Evolutionary conservation across 1,140 invertebrate genomes (phyloP), one percentile per base, ranked within the genome.

Genomic region (Mesaphorura yosii): DNA sequence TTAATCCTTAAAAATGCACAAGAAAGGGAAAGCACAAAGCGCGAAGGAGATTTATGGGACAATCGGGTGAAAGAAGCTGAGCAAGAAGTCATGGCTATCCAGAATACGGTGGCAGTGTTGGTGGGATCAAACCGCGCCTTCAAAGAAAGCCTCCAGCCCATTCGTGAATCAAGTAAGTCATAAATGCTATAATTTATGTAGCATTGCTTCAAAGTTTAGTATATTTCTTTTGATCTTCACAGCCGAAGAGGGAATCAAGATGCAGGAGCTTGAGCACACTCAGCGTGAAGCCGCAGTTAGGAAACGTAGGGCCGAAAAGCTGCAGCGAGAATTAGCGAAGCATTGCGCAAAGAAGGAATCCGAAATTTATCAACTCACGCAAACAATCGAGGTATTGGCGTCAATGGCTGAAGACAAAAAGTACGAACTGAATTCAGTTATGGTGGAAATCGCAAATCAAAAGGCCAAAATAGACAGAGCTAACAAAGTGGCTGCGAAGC

Each of bases 61-160:
- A 72, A 71, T 2, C 74, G 78, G 45, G 79, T 84, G 17, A 68
- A 72, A 56, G 78, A 76, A 62, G 73, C 76, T 20, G 83, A 84
- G 68, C 69, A 75, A 27, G 82, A 85, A 66, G 81, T 84, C 53
- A 70, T 76, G 19, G 82, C 81, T 27, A 78, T 84, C 69, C 82
- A 86, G 66, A 82, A 82, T 62, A 83, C 82, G 14, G 64, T 85
- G 53, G 48, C 55, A 12, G n/a, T 63, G 2, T 26, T 63, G 14
- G 28, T 48, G 4, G 42, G 40, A 45, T 57, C 61, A 14, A 63
- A 63, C 38, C 23, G 53, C 12, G 37, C 49, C 1, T 59, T 63
- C 42, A 57, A 57, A 47, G 55, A 55, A 0, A 57, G 57, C 46
- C 40, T 63, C 3, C 29, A 48, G 19, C 61, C 61, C 5, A 42